phyloP scores from a whole-genome alignment of 2,888 invertebrate genomes.

The Dichetophora obliterata region DNA sequence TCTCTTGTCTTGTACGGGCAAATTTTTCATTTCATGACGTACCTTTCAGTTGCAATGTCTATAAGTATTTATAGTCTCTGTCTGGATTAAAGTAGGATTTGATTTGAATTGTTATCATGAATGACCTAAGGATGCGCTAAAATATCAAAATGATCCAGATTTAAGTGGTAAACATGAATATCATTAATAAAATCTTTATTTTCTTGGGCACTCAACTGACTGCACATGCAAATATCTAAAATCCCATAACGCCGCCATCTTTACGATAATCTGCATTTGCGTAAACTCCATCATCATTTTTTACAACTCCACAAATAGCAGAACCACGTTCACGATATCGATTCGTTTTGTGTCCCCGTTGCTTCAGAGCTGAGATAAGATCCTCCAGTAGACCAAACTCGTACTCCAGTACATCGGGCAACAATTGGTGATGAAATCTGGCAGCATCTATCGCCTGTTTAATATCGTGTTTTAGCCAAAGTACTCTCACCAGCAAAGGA shows the following conservation, averaged over 20 bases:
- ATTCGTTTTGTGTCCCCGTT: constrained; percentile 77
- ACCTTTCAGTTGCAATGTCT: too few relatives aligned
- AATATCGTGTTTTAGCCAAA: constrained; percentile 78
- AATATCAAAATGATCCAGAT: too few relatives aligned
- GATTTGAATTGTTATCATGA: too few relatives aligned
- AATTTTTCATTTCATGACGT: too few relatives aligned
- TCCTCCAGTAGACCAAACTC: constrained; percentile 75
- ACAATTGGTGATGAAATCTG: constrained; percentile 89
- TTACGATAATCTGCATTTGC: constrained; percentile 88
- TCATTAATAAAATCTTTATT: background rate
- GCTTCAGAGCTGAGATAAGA: constrained; percentile 75
- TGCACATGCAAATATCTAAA: constrained; percentile 57
- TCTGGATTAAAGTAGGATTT: too few relatives aligned
- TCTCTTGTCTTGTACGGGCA: too few relatives aligned
- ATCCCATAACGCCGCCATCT: constrained; percentile 82
- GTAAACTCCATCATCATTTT: constrained; percentile 74
- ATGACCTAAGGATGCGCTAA: too few relatives aligned
- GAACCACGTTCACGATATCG: constrained; percentile 78
- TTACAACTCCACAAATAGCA: constrained; percentile 79
- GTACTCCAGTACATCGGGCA: constrained; percentile 80
- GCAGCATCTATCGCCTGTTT: constrained; percentile 79
- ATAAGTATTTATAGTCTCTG: too few relatives aligned
- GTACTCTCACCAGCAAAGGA: constrained; percentile 73
- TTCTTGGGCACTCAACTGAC: background rate
- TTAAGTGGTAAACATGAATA: too few relatives aligned